These are phyloP conservation scores for Chrysogorgia sp. DNA, from an alignment of 92 coral and sea anemone species.

Conservation along the genomic window DNA sequence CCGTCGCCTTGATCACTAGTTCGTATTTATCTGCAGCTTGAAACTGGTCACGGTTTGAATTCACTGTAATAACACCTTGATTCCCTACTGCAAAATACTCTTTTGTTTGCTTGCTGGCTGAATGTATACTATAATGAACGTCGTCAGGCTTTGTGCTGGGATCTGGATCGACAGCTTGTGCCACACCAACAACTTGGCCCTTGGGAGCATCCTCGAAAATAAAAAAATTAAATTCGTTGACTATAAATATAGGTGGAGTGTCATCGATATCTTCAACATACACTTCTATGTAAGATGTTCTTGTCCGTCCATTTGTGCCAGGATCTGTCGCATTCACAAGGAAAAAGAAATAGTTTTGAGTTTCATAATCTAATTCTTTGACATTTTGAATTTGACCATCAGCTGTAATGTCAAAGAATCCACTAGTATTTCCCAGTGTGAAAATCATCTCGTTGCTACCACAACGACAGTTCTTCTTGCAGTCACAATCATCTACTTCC, in stretches of 20 bases:
- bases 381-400: constrained; percentile 32
- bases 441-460: constrained; percentile 26
- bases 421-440: constrained; percentile 18
- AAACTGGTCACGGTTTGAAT: constrained; percentile 74
- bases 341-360: constrained; percentile 35
- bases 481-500: constrained; percentile 41
- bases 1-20: constrained; percentile 73
- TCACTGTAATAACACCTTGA: constrained; percentile 72
- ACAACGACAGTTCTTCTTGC: constrained; percentile 18
- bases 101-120: constrained; percentile 49
- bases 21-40: constrained; percentile 65
- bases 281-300: constrained; percentile 35
- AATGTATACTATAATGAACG: constrained; percentile 68
- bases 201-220: constrained; percentile 46
- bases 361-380: constrained; percentile 29
- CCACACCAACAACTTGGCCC: constrained; percentile 77
- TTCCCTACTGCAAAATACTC: constrained; percentile 23
- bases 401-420: constrained; percentile 24
- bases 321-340: constrained; percentile 56
- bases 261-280: constrained; percentile 30
- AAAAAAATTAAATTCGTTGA: not conserved
- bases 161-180: constrained; percentile 69
- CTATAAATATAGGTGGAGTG: constrained; percentile 24
- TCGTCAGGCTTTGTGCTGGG: constrained; percentile 80
- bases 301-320: constrained; percentile 56